Conservation (phyloP, 2,797 vertebrate genomes). For the Peromyscus aztecus region DNA sequence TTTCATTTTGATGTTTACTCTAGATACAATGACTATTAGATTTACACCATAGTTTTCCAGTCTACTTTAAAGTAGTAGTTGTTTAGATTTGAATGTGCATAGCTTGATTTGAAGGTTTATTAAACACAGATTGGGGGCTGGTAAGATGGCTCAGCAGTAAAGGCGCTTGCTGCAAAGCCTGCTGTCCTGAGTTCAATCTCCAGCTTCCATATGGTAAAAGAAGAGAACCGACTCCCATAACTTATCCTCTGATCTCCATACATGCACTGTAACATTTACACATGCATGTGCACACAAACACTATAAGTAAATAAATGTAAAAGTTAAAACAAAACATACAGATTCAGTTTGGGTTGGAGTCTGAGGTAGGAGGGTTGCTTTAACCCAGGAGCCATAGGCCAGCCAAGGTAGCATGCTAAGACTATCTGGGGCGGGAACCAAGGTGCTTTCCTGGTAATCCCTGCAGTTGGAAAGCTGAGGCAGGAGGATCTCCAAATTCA, state of each 20-base stretch:
- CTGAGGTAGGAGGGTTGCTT: not conserved
- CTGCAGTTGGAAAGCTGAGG: not conserved
- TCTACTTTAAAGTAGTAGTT: not conserved
- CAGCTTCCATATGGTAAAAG: not conserved
- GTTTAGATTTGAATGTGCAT: not conserved
- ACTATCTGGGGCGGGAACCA: not conserved
- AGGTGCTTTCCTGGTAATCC: not conserved
- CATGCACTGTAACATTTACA: not conserved
- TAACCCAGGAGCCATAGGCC: not conserved
- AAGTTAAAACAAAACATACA: not conserved
- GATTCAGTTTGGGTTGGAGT: not conserved
- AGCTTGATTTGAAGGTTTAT: not conserved
- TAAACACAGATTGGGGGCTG: not conserved
- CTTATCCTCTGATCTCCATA: not conserved
- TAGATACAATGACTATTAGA: not conserved
- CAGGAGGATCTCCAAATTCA: not conserved
- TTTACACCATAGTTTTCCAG: not conserved
- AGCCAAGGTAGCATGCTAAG: not conserved
- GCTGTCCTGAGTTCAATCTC: not conserved
- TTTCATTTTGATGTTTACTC: not conserved
- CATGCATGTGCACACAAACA: not conserved
- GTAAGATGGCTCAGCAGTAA: not conserved
- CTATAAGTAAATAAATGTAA: not conserved
- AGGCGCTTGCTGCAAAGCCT: not conserved
- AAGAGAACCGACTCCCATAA: not conserved